A percentile compares a stretch with the other conserved stretches of the same genome.
phyloP scores from a whole-genome alignment of 2,113 vertebrate species.

The Pedionomus torquatus region DNA sequence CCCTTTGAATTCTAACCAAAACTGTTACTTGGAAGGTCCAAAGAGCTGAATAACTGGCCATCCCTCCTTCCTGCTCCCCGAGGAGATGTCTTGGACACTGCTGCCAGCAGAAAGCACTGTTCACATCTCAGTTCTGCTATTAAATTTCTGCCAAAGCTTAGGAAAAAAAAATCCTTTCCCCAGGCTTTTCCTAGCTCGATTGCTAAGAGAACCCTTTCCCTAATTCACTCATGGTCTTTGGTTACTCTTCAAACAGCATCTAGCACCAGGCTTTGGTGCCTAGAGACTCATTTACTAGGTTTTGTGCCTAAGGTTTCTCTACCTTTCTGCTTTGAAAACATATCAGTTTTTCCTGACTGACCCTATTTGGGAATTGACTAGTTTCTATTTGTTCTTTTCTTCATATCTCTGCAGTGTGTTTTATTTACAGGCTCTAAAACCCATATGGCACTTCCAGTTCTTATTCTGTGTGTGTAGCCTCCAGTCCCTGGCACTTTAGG shows the following conservation, averaged over 20 bases:
- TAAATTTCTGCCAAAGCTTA: background rate
- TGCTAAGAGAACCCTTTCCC: background rate
- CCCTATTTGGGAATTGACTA: background rate
- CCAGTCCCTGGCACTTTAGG: background rate
- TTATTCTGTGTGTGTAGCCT: background rate
- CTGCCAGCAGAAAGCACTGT: background rate
- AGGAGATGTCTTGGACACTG: background rate
- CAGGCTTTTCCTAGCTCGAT: background rate
- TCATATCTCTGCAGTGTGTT: background rate
- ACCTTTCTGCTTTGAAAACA: background rate
- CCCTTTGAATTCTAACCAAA: background rate
- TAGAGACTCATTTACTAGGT: background rate
- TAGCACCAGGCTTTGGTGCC: background rate
- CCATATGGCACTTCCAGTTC: background rate
- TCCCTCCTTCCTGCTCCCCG: background rate
- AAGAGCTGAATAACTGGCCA: background rate
- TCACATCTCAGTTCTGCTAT: background rate
- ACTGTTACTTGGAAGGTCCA: background rate
- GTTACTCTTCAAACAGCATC: background rate
- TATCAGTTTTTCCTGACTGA: background rate
- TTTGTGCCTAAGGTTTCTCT: background rate
- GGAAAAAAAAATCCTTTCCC: background rate
- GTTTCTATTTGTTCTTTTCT: background rate
- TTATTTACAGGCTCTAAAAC: background rate
- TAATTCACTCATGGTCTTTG: background rate